Conservation (phyloP, 2,113 vertebrate genomes). For the Rostratula benghalensis region DNA sequence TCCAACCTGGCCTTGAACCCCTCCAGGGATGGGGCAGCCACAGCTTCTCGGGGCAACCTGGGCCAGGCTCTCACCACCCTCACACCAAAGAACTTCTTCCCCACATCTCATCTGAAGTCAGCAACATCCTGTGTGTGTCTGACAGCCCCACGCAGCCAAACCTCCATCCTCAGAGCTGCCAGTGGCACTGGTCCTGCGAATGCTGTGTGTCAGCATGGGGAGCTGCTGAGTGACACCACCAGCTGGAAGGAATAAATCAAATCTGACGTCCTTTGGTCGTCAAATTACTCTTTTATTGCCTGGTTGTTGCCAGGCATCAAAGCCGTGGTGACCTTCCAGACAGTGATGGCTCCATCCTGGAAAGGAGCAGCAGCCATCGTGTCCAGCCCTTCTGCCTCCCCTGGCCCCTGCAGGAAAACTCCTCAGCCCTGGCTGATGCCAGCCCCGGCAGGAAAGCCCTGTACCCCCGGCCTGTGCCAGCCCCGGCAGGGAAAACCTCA, state of each 20-base stretch:
- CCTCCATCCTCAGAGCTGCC: neutral
- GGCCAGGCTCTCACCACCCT: too few species aligned
- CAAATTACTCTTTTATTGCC: neutral
- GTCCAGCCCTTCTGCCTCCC: neutral
- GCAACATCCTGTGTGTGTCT: rapidly evolving
- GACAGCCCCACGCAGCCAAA: neutral
- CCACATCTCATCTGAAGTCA: too few species aligned
- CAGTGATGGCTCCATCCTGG: neutral
- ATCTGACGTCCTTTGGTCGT: neutral
- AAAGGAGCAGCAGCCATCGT: rapidly evolving
- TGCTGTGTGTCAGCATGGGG: too few species aligned
- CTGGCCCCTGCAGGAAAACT: neutral
- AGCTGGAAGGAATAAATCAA: neutral
- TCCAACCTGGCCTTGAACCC: too few species aligned
- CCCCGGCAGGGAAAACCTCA: neutral
- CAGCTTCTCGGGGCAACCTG: too few species aligned
- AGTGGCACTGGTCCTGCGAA: rapidly evolving
- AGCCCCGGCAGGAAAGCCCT: neutral
- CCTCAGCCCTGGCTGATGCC: too few species aligned
- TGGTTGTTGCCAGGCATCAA: neutral
- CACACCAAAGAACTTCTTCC: too few species aligned
- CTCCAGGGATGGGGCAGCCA: too few species aligned
- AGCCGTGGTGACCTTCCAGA: neutral
- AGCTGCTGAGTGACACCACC: neutral
- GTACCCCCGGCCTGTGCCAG: too few species aligned